Evolutionary conservation across 2,113 vertebrate species (phyloP).

Genomic region (Pica pica): DNA sequence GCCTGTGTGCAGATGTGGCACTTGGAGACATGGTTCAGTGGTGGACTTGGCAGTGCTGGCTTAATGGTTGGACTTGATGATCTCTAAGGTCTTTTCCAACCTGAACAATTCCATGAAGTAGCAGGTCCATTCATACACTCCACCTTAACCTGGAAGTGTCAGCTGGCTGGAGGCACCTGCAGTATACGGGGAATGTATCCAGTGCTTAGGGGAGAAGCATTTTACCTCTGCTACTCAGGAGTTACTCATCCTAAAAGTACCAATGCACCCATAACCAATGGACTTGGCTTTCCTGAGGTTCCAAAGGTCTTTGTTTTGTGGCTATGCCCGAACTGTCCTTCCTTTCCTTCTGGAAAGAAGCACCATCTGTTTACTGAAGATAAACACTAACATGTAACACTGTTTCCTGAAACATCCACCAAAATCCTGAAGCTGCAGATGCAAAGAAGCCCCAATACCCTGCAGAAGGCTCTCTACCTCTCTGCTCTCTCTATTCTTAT

Average conservation of each 20-base stretch:
- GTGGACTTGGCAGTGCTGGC: not conserved
- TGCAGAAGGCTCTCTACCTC: not conserved
- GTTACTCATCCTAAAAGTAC: not conserved
- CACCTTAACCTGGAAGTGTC: not conserved
- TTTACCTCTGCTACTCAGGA: not conserved
- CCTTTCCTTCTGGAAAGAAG: not conserved
- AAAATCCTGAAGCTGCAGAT: not conserved
- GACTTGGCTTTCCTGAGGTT: not conserved
- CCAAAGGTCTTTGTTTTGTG: not conserved
- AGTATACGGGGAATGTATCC: accelerated
- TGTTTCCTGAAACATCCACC: not conserved
- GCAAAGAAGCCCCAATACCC: not conserved
- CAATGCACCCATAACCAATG: not conserved
- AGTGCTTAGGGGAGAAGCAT: not conserved
- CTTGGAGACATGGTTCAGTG: not conserved
- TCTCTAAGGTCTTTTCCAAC: not conserved
- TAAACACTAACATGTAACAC: not conserved
- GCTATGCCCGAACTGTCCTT: not conserved
- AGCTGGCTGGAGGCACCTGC: not conserved
- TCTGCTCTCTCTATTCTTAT: not conserved
- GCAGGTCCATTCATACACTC: not conserved
- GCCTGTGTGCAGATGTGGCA: not conserved
- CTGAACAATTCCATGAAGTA: not conserved
- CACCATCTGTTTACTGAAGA: not conserved
- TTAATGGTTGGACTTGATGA: not conserved